Evolutionary conservation across 1,140 invertebrate genomes (phyloP).

Genomic region (Condylostylus longicornis): DNA sequence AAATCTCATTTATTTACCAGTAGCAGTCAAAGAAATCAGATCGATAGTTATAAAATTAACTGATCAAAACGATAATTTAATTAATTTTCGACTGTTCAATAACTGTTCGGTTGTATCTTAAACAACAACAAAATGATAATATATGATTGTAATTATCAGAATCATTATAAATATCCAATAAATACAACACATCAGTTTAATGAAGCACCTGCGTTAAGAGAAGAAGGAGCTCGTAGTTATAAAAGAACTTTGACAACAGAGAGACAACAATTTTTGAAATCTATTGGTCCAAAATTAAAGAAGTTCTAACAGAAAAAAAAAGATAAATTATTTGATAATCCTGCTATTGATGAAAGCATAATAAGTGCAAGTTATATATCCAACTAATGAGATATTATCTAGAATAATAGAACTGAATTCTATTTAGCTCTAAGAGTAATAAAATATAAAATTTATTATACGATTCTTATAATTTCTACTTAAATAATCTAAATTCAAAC

Average conservation of each 20-base stretch:
- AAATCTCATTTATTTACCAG: too few relatives aligned
- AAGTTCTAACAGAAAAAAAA: conserved; percentile 14
- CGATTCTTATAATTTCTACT: too few relatives aligned
- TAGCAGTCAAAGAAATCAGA: conserved; percentile 11
- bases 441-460: too few relatives aligned
- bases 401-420: too few relatives aligned
- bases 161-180: too few relatives aligned
- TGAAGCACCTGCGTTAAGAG: background rate
- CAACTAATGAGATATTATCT: too few relatives aligned
- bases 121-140: conserved; percentile 5
- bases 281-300: conserved; percentile 8
- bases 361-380: too few relatives aligned
- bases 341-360: conserved; percentile 16
- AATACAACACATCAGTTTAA: conserved; percentile 2
- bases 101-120: conserved; percentile 12
- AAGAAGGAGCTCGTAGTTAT: background rate
- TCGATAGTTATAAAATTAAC: conserved; percentile 11
- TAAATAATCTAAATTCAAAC: too few relatives aligned
- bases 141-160: conserved; percentile 7
- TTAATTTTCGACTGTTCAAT: conserved; percentile 12
- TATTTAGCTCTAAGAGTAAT: too few relatives aligned
- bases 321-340: conserved; percentile 18
- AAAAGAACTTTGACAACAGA: conserved; percentile 11
- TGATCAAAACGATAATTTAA: too few relatives aligned
- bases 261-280: too few relatives aligned